Percentiles rank a stretch among this genome's conserved stretches.
Evolutionary conservation across 1,140 invertebrate genomes (phyloP).

Genomic region (Agraylea sexmaculata): DNA sequence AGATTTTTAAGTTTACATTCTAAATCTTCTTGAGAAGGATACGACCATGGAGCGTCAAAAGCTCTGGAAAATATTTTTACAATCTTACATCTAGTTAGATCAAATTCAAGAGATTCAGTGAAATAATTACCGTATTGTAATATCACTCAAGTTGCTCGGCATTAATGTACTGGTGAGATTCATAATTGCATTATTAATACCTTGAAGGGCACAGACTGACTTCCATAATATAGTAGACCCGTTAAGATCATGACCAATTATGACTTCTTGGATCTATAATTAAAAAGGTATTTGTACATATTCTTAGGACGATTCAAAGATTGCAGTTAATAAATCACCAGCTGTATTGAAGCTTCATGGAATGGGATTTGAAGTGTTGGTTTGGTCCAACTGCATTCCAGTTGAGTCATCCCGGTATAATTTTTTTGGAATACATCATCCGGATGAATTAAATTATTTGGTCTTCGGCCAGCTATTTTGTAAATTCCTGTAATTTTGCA

Average conservation of each 20-base stretch:
- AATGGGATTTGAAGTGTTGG: slow-evolving; percentile 30
- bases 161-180: slow-evolving; percentile 31
- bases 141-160: slow-evolving; percentile 10
- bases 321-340: slow-evolving; percentile 32
- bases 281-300: slow-evolving; percentile 3
- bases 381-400: slow-evolving; percentile 26
- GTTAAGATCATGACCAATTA: slow-evolving; percentile 33
- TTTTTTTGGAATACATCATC: slow-evolving; percentile 13
- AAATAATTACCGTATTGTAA: slow-evolving; percentile 12
- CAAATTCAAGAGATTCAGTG: not conserved
- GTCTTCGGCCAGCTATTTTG: slow-evolving; percentile 15
- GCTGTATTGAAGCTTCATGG: slow-evolving; percentile 33
- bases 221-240: slow-evolving; percentile 35
- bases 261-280: slow-evolving; percentile 36
- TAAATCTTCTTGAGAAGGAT: slow-evolving; percentile 6
- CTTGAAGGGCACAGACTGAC: slow-evolving; percentile 34
- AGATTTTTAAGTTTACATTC: slow-evolving; percentile 26
- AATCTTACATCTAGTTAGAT: not conserved
- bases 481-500: slow-evolving; percentile 13
- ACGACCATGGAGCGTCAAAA: slow-evolving; percentile 9
- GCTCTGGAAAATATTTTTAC: slow-evolving; percentile 7
- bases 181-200: slow-evolving; percentile 33
- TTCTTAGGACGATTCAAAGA: not conserved
- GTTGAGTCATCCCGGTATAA: slow-evolving; percentile 20
- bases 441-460: slow-evolving; percentile 8